These are phyloP conservation scores for Saguinus midas DNA, from an alignment of 2,113 vertebrate species.

Conservation along the genomic window DNA sequence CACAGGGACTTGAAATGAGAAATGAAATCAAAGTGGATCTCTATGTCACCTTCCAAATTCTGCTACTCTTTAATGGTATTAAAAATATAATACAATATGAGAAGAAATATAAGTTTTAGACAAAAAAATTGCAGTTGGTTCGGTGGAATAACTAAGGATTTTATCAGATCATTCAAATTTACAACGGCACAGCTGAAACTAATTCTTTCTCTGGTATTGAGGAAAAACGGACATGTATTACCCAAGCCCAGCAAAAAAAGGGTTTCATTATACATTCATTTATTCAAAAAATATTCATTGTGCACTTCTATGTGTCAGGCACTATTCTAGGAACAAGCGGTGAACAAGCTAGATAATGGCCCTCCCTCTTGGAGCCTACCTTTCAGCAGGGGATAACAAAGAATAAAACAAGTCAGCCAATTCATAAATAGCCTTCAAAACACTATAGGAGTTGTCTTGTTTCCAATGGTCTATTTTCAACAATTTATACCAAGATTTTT, in stretches of 20 bases:
- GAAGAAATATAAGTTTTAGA: neutral
- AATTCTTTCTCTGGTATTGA: conserved; percentile 19
- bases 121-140: neutral
- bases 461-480: neutral
- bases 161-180: neutral
- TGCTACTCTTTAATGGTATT: neutral
- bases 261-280: neutral
- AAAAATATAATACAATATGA: conserved; percentile 33
- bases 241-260: neutral
- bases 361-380: neutral
- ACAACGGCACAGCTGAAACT: neutral
- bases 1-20: conserved; percentile 75
- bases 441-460: neutral
- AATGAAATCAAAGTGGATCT: conserved; percentile 16
- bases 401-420: neutral
- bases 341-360: neutral
- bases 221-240: neutral
- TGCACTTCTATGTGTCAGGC: neutral
- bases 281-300: conserved; percentile 1
- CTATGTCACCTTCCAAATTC: neutral
- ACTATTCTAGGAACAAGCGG: neutral
- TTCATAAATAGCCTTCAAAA: neutral
- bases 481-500: neutral
- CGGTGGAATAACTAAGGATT: neutral
- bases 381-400: conserved; percentile 5